Evolutionary conservation across 1,140 invertebrate species (phyloP), one percentile per base, ranked within the genome.

Genomic region (Drosophila lowei): DNA sequence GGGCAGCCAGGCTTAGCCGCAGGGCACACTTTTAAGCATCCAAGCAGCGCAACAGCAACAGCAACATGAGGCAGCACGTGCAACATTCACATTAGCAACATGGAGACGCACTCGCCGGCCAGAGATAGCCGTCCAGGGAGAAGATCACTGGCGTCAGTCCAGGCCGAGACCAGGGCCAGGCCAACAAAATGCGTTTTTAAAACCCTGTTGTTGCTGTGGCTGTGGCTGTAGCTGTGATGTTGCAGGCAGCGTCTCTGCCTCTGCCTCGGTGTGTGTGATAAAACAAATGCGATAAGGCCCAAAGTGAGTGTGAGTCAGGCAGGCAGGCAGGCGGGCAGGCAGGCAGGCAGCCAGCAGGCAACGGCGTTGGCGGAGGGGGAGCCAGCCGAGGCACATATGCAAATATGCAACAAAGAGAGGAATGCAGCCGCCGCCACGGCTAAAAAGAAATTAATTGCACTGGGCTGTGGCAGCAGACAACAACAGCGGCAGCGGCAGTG

Each of bases 381-480:
- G 71, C 64, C 64, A 71, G 75, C 34, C 61, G 50, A 34, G 63
- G 65, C 58, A 43, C 71, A 86, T 86, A 86, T 86, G 81, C 81
- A 88, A 88, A 83, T 88, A 86, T 81, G 83, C 77, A 74, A 74
- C 72, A 77, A 72, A 81, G 79, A 88, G 78, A 76, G 83, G 83
- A 86, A 86, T 88, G 83, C 74, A 88, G 81, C 74, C 74, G 81
- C 78, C 79, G 79, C 77, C 83, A 75, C 78, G 78, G 77, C 81
- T 85, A 86, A 88, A 86, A 88, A 83, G 83, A 86, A 86, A 88
- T 88, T 88, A 88, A 88, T 88, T 88, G 83, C 83, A 70, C 79
- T 88, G 83, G 75, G 83, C 83, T 74, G 68, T 57, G 58, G 71
- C 73, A 64, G 76, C 64, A 48, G 50, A 6, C 57, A 48, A 9